These are phyloP conservation scores for Drosophila demipolita DNA, from an alignment of 2,888 invertebrate species.

Conservation along the genomic window DNA sequence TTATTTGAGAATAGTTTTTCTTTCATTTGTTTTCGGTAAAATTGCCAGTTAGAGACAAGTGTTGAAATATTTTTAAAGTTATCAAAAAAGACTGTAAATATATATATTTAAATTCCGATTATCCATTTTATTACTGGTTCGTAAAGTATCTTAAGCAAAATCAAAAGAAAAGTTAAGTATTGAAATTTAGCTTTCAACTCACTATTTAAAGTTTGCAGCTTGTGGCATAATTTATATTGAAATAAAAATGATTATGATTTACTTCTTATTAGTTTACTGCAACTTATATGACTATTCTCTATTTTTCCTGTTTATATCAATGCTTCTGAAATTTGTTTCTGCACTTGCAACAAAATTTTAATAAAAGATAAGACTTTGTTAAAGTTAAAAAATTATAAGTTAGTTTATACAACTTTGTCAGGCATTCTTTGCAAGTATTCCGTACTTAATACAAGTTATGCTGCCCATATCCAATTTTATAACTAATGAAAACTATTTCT, in stretches of 20 bases:
- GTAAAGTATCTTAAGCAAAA: background rate
- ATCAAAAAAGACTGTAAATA: background rate
- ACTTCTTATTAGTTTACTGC: background rate
- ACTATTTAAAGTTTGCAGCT: background rate
- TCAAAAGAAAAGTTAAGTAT: background rate
- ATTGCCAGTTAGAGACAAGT: background rate
- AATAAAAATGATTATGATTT: background rate
- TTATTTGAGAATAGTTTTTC: slow-evolving; percentile 3
- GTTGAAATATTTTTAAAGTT: background rate
- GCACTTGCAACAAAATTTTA: background rate
- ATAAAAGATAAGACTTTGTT: background rate
- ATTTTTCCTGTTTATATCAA: background rate
- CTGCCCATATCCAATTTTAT: background rate
- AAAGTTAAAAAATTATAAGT: background rate
- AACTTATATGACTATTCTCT: background rate
- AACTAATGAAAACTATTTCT: background rate
- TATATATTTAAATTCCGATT: background rate
- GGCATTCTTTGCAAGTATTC: background rate
- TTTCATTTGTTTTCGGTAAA: background rate
- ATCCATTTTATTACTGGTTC: background rate
- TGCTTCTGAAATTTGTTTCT: background rate
- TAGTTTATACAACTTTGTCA: background rate
- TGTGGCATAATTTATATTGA: background rate
- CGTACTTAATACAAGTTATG: background rate
- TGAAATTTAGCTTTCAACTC: background rate